These are phyloP conservation scores for Piaya cayana DNA, from an alignment of 2,113 vertebrate species.

Conservation along the genomic window DNA sequence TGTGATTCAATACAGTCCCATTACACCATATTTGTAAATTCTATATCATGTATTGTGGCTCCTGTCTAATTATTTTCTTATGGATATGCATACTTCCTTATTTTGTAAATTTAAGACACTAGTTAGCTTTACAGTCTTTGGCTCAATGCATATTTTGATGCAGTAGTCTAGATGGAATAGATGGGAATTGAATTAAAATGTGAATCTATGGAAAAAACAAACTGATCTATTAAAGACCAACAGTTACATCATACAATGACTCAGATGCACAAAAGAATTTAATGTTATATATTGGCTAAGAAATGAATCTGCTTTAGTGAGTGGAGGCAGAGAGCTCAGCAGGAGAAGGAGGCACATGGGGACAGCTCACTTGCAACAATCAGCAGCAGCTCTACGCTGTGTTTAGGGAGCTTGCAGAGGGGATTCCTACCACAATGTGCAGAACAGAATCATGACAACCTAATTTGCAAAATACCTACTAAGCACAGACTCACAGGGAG, in stretches of 20 bases:
- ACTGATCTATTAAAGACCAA: slow-evolving; percentile 3
- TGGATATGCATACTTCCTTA: not conserved
- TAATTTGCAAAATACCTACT: slow-evolving; percentile 1
- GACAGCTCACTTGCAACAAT: not conserved
- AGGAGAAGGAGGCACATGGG: not conserved
- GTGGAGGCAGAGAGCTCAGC: not conserved
- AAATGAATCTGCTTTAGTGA: slow-evolving; percentile 3
- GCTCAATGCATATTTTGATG: not conserved
- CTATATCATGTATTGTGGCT: not conserved
- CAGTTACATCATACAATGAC: not conserved
- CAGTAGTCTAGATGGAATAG: not conserved
- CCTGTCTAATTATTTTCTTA: not conserved
- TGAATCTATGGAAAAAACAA: not conserved
- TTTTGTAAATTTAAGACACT: not conserved
- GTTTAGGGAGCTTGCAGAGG: not conserved
- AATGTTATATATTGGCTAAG: not conserved
- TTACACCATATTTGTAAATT: not conserved
- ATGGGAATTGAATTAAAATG: not conserved
- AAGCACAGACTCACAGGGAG: not conserved
- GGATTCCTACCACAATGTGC: not conserved
- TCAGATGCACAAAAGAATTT: not conserved
- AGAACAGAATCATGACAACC: not conserved
- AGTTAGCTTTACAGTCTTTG: not conserved
- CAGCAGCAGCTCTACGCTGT: not conserved
- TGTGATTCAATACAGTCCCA: not conserved